These are phyloP conservation scores for Pycnonotus jocosus DNA, from an alignment of 2,113 vertebrate species.

Conservation along the genomic window DNA sequence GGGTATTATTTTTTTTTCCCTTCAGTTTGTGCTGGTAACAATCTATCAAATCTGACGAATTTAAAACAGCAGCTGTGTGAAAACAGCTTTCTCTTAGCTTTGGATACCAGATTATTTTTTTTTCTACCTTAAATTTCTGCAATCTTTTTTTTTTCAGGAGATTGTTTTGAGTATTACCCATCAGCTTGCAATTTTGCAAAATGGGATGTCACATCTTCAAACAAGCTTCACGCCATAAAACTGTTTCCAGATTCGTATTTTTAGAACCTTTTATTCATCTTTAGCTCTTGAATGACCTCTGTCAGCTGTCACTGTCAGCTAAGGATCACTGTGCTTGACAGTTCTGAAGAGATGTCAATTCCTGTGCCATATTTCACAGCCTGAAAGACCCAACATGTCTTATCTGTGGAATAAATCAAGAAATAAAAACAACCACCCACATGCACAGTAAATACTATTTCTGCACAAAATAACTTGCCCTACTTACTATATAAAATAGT, in stretches of 20 bases:
- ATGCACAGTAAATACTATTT: not conserved
- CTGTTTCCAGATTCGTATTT: not conserved
- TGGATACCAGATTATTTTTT: not conserved
- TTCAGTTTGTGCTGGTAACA: not conserved
- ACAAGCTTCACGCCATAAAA: not conserved
- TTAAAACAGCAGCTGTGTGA: not conserved
- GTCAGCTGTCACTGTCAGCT: not conserved
- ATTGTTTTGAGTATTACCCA: not conserved
- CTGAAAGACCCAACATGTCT: not conserved
- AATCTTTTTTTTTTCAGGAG: not conserved
- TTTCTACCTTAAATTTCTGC: not conserved
- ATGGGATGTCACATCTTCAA: not conserved
- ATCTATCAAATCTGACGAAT: not conserved
- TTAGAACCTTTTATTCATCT: not conserved
- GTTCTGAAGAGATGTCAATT: not conserved
- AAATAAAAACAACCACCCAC: not conserved
- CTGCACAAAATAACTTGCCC: constrained; percentile 29
- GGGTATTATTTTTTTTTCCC: fast-evolving
- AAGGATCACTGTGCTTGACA: not conserved
- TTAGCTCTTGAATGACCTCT: not conserved
- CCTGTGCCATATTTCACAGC: not conserved
- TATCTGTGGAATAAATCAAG: not conserved
- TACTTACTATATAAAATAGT: constrained; percentile 16
- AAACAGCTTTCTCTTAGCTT: not conserved
- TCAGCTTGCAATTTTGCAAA: not conserved